Conservation (phyloP, 2,888 invertebrate genomes). For the Eristalinus sepulchralis region DNA sequence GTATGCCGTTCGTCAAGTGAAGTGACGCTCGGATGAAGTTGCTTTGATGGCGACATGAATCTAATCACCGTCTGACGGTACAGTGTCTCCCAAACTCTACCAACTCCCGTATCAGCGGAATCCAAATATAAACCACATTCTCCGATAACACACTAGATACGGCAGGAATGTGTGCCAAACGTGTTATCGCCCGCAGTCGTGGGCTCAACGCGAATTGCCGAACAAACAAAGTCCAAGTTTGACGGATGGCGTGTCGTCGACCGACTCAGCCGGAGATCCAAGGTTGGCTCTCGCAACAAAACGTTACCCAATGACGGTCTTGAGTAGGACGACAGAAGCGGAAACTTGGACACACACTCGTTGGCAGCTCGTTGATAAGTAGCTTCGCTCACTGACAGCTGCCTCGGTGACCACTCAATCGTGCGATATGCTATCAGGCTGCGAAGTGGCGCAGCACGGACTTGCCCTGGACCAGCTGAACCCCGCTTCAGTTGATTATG, state of each 20-base stretch:
- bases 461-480: no score
- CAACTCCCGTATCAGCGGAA: background rate
- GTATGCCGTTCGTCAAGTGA: conserved; percentile 41
- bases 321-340: background rate
- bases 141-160: background rate
- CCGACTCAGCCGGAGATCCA: background rate
- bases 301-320: background rate
- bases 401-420: background rate
- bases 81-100: no score
- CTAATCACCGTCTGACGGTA: no score
- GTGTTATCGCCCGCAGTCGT: background rate
- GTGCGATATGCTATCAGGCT: background rate
- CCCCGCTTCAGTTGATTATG: background rate
- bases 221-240: background rate
- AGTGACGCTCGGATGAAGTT: background rate
- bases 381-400: background rate
- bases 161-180: background rate
- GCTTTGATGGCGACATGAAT: background rate
- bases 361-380: background rate
- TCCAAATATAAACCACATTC: background rate
- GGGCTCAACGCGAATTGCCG: background rate
- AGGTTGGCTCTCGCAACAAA: background rate
- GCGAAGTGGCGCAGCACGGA: background rate
- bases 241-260: background rate
- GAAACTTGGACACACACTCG: background rate